A percentile compares a stretch with the other conserved stretches of the same genome.
phyloP scores from a whole-genome alignment of 2,113 vertebrate genomes.

The Chunga burmeisteri region DNA sequence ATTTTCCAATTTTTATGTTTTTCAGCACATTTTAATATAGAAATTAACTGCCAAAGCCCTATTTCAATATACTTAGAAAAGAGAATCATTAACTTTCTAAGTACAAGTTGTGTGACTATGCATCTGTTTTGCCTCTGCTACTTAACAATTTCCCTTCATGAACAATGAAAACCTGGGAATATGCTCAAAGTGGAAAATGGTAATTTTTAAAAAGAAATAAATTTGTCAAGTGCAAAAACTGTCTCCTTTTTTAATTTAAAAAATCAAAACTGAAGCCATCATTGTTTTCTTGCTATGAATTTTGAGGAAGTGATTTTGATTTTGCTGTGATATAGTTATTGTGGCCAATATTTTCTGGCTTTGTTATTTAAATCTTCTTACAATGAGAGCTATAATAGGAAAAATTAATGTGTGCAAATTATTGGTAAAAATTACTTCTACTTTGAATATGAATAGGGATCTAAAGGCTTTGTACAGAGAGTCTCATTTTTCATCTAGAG shows the following conservation, averaged over 20 bases:
- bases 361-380: background rate
- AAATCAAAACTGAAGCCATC: background rate
- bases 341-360: background rate
- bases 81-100: background rate
- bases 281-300: background rate
- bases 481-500: background rate
- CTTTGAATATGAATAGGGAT: background rate
- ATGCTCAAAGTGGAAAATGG: background rate
- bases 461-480: background rate
- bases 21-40: background rate
- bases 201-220: background rate
- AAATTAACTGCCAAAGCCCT: background rate
- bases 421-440: background rate
- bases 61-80: background rate
- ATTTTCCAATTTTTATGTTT: background rate
- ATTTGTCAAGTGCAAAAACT: background rate
- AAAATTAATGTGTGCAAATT: background rate
- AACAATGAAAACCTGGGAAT: background rate
- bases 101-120: background rate
- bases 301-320: background rate
- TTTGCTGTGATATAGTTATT: background rate
- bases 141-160: background rate
- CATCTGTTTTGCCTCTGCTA: background rate
- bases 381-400: background rate
- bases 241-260: background rate